Conservation (phyloP, 2,797 vertebrate species). For the Chloroceryle amazona region DNA sequence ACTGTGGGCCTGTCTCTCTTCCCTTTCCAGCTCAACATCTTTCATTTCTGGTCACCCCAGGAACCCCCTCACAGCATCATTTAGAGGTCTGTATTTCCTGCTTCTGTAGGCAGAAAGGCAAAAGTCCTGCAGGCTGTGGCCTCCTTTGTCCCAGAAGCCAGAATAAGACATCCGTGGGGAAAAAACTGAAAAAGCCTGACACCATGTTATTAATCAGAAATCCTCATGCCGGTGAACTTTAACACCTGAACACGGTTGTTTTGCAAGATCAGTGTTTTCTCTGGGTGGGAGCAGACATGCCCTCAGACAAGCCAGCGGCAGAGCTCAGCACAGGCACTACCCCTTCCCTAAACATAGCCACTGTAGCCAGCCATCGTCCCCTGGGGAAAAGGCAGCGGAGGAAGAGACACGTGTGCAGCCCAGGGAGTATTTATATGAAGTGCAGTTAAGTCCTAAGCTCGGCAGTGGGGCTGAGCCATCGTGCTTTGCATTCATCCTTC, state of each 20-base stretch:
- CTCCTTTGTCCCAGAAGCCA: background rate
- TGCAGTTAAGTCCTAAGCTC: background rate
- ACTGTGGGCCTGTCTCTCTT: background rate
- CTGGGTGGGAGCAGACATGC: background rate
- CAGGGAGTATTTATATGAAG: background rate
- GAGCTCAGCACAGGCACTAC: background rate
- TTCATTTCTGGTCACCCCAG: background rate
- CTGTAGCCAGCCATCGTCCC: rapidly evolving
- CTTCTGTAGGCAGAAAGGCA: background rate
- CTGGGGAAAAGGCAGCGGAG: rapidly evolving
- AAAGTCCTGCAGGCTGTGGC: background rate
- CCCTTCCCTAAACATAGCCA: rapidly evolving
- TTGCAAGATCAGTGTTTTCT: background rate
- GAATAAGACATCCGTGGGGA: background rate
- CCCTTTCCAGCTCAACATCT: background rate
- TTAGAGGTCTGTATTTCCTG: background rate
- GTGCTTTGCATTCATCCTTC: background rate
- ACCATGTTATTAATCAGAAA: background rate
- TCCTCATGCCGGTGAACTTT: background rate
- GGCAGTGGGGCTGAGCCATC: rapidly evolving
- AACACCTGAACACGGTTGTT: background rate
- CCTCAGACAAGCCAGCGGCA: background rate
- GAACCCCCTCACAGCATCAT: background rate
- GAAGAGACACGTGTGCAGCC: rapidly evolving
- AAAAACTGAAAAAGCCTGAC: background rate